phyloP scores from a whole-genome alignment of 2,888 invertebrate genomes.

The Xestia rhomboidea region DNA sequence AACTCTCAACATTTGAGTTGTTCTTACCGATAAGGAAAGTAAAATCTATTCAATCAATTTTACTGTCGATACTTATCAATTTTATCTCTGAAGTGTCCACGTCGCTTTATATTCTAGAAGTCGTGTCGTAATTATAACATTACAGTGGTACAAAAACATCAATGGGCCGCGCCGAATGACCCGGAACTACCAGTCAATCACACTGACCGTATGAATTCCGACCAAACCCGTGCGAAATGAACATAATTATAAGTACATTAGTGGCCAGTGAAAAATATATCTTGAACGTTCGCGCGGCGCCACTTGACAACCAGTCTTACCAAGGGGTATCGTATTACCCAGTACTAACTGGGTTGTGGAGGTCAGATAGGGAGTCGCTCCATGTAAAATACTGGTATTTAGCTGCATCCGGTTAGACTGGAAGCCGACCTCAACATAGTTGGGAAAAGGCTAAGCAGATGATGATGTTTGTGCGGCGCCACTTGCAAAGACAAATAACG shows the following conservation, averaged over 20 bases:
- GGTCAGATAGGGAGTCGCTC: no score
- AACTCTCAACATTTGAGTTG: slow-evolving; percentile 7
- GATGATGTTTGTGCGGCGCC: no score
- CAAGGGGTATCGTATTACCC: no score
- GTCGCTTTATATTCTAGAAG: slow-evolving; percentile 41
- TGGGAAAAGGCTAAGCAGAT: no score
- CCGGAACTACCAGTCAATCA: slow-evolving; percentile 82
- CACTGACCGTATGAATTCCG: slow-evolving; percentile 55
- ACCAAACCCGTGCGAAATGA: slow-evolving; percentile 55
- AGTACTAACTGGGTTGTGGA: no score
- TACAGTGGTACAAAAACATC: slow-evolving; percentile 70
- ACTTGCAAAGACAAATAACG: slow-evolving; percentile 7
- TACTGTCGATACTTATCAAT: slow-evolving; percentile 35
- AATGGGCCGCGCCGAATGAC: slow-evolving; percentile 76
- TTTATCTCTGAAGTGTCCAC: slow-evolving; percentile 37
- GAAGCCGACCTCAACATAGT: no score
- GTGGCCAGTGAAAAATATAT: slow-evolving; percentile 6
- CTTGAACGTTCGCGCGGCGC: slow-evolving; percentile 2
- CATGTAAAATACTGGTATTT: no score
- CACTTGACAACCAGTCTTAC: no score
- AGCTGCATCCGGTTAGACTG: no score
- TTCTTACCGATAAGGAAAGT: slow-evolving; percentile 23
- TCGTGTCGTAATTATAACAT: slow-evolving; percentile 64
- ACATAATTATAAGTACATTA: slow-evolving; percentile 1
- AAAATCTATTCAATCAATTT: slow-evolving; percentile 40